Conservation (phyloP, 2,113 vertebrate genomes). For the Scophthalmus maximus region DNA sequence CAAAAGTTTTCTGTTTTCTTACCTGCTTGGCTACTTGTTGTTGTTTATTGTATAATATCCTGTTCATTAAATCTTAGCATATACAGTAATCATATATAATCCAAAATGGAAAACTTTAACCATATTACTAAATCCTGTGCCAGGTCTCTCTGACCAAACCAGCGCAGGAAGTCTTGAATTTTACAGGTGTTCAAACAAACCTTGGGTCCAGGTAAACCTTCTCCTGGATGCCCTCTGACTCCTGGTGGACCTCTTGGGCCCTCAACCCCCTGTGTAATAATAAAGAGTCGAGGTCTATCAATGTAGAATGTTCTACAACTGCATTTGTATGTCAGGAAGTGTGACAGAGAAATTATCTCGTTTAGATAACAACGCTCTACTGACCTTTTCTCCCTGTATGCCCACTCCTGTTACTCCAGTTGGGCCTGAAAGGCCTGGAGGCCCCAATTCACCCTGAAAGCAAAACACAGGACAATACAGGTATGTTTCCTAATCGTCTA, state of each 20-base stretch:
- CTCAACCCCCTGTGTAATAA: slow-evolving; percentile 83
- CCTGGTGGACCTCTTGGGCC: slow-evolving; percentile 87
- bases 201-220: slow-evolving; percentile 89
- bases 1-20: too few species aligned
- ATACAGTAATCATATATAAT: too few species aligned
- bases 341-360: neutral
- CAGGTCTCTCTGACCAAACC: too few species aligned
- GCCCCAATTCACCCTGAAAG: slow-evolving; percentile 85
- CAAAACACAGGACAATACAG: slow-evolving; percentile 22
- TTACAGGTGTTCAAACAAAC: slow-evolving; percentile 70
- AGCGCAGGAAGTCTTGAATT: neutral
- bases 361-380: neutral
- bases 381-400: slow-evolving; percentile 90
- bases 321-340: neutral
- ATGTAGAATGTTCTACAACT: neutral
- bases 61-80: too few species aligned
- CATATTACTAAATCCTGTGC: too few species aligned
- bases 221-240: slow-evolving; percentile 85
- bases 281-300: neutral
- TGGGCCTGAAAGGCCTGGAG: slow-evolving; percentile 84
- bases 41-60: too few species aligned
- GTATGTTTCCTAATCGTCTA: neutral
- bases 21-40: too few species aligned
- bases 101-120: too few species aligned
- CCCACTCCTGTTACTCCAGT: slow-evolving; percentile 84